Evolutionary conservation across 2,888 invertebrate species (phyloP), one percentile per base, ranked within the genome.

Genomic region (Frankliniella fusca): DNA sequence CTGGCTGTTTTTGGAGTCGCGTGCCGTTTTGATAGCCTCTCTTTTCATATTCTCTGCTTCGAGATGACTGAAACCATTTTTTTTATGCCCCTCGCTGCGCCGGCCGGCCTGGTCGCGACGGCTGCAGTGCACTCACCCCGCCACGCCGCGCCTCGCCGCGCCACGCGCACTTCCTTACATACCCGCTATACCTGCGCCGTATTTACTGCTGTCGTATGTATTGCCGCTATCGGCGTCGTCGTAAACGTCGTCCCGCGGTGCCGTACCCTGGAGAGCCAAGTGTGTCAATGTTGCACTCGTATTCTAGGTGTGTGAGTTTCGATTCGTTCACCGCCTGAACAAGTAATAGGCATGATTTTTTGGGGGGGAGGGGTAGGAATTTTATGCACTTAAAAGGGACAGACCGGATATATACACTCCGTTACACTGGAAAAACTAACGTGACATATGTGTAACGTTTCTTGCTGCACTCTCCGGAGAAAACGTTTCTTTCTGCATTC

Each of bases 41-140:
- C 70, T 76, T 76, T 76, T 76, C 70, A 76, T 76, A 76, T 76
- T 76, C 70, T 23, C 70, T 76, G 70, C 70, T 27, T 76, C 70
- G 23, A 76, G 70, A 76, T 76, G 70, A 76, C 70, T 76, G 70
- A 27, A 27, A 76, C 27, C 27, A 20, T 54, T 54, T 54, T 27
- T 70, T 76, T 76, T 27, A 23, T 23, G 23, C 70, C 27, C 5
- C 38, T 38, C 11, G 23, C 12, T 27, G 70, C 27, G 10, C 23
- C 23, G 70, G 61, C 61, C 61, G 15, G 61, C 15, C 61, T 7
- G 18, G 54, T 18, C 20, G 61, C 8, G 61, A 3, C 61, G 61
- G 61, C 61, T 61, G 61, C 5, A 38, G 38, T 61, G 61, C 61
- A 18, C 61, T 8, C 23, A 23, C 70, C 20, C 70, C 70, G n/a